These are phyloP conservation scores for Tamias sibiricus DNA, from an alignment of 2,113 vertebrate genomes.

Conservation along the genomic window DNA sequence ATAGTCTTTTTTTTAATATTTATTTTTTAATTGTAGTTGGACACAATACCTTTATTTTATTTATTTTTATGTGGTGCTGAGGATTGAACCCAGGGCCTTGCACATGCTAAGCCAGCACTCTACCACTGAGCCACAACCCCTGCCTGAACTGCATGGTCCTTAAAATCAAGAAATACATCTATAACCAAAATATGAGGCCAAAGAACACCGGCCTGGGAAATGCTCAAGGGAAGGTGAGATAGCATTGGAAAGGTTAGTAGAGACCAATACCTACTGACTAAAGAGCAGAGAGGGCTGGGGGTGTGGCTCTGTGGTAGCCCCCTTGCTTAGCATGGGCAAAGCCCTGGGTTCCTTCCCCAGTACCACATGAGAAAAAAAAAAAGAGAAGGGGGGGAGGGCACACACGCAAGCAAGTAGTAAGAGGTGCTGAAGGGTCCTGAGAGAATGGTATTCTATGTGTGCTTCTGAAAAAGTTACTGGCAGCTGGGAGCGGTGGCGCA, in stretches of 20 bases:
- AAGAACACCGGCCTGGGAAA: not conserved
- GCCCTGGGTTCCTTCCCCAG: not conserved
- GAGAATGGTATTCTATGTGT: not conserved
- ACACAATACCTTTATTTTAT: too few relatives aligned
- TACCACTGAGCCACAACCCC: too few relatives aligned
- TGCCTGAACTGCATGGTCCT: too few relatives aligned
- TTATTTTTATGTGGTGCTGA: too few relatives aligned
- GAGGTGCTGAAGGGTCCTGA: not conserved
- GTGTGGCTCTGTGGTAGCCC: not conserved
- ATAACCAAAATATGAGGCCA: constrained; percentile 30
- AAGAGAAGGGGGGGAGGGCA: too few relatives aligned
- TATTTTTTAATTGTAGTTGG: too few relatives aligned
- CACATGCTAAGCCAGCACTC: too few relatives aligned
- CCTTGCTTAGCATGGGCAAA: too few relatives aligned
- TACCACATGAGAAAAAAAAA: not conserved
- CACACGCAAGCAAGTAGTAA: not conserved
- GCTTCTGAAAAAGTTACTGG: not conserved
- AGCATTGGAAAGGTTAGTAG: not conserved
- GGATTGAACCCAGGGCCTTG: too few relatives aligned
- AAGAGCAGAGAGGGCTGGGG: not conserved
- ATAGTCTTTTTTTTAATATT: too few relatives aligned
- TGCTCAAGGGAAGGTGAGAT: not conserved
- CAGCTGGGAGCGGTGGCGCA: too few relatives aligned
- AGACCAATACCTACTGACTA: not conserved
- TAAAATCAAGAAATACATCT: constrained; percentile 28